These are phyloP conservation scores for Parelbella ahira DNA, from an alignment of 2,888 invertebrate genomes.

Conservation along the genomic window DNA sequence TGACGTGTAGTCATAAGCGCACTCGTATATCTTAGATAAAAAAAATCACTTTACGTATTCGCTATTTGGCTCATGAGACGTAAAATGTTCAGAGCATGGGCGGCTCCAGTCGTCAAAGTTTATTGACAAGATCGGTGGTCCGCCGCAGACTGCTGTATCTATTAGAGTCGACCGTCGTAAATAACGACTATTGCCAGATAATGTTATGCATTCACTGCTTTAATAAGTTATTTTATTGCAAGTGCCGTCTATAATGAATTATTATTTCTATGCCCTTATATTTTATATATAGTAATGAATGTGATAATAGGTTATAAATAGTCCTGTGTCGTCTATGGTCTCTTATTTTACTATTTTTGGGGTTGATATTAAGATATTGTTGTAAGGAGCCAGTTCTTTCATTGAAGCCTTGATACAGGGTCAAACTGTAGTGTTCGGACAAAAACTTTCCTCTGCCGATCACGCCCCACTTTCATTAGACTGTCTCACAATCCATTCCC, in stretches of 20 bases:
- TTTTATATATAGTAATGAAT: too few species aligned
- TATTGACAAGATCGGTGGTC: constrained; percentile 19
- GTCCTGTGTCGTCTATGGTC: too few species aligned
- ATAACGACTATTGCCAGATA: constrained; percentile 8
- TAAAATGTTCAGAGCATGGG: constrained; percentile 7
- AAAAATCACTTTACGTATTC: constrained; percentile 10
- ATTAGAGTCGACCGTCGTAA: constrained; percentile 1
- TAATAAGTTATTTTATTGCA: constrained; percentile 9
- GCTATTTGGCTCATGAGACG: background rate
- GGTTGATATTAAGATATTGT: background rate
- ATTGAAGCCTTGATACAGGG: too few species aligned
- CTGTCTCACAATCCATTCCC: constrained; percentile 9
- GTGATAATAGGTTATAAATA: too few species aligned
- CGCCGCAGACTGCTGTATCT: constrained; percentile 1
- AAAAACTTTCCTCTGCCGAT: too few species aligned
- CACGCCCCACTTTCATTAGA: constrained; percentile 3
- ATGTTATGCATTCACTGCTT: constrained; percentile 2
- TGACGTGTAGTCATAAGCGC: background rate
- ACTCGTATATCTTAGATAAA: background rate
- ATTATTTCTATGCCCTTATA: background rate
- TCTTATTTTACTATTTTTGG: too few species aligned
- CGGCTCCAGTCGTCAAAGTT: constrained; percentile 5
- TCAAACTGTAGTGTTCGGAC: too few species aligned
- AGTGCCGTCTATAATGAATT: background rate
- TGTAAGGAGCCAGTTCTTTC: too few species aligned